phyloP scores from a whole-genome alignment of 2,888 invertebrate species.

The Sarcophaga carnaria region DNA sequence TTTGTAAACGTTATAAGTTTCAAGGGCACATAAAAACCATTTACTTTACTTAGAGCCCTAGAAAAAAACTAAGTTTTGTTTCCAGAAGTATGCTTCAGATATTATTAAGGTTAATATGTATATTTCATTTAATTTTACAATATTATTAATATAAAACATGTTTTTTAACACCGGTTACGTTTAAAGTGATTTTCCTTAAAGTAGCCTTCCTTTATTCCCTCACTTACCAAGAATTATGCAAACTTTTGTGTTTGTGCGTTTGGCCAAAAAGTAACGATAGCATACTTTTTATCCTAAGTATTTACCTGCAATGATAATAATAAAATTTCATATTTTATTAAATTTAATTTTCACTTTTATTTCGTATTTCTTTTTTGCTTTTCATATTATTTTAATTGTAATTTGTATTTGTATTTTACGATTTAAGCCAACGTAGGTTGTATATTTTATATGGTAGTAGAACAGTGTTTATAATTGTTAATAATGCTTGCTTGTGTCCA shows the following conservation, averaged over 20 bases:
- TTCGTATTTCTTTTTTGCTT: neutral
- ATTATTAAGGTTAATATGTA: neutral
- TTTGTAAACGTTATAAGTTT: too few relatives aligned
- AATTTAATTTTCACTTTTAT: neutral
- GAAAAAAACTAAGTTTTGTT: neutral
- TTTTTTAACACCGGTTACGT: too few relatives aligned
- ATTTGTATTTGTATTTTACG: neutral
- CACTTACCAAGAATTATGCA: slow-evolving; percentile 2
- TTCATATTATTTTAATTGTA: neutral
- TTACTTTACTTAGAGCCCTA: neutral
- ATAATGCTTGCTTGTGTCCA: too few relatives aligned
- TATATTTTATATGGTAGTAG: too few relatives aligned
- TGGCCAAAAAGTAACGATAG: neutral
- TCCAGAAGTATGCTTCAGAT: neutral
- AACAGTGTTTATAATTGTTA: too few relatives aligned
- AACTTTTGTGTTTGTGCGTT: neutral
- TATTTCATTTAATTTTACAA: too few relatives aligned
- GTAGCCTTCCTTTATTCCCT: neutral
- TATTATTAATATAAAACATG: too few relatives aligned
- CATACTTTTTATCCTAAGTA: neutral
- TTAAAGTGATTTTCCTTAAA: too few relatives aligned
- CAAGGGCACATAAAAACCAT: too few relatives aligned
- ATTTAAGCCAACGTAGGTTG: too few relatives aligned
- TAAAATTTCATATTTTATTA: slow-evolving; percentile 52
- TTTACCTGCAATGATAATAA: slow-evolving; percentile 63